phyloP scores from a whole-genome alignment of 1,140 invertebrate species.

The Stenopsyche tienmushanensis region DNA sequence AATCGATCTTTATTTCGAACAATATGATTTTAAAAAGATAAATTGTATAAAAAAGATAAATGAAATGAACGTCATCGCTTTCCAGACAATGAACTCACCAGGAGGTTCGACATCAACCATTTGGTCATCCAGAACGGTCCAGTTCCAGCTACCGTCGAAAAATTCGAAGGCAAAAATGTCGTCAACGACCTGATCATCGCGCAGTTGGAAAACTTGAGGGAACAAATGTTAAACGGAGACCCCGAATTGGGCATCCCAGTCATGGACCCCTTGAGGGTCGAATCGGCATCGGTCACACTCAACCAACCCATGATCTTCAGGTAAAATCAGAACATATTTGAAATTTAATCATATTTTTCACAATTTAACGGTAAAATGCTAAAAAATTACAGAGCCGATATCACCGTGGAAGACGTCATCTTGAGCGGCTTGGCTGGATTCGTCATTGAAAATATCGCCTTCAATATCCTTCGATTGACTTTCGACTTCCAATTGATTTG shows the following conservation, averaged over 20 bases:
- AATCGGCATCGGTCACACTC: neutral
- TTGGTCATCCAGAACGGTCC: neutral
- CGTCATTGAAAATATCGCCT: constrained; percentile 22
- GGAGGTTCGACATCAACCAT: neutral
- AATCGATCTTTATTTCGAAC: too few relatives aligned
- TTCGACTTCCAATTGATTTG: constrained; percentile 13
- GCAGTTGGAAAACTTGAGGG: constrained; percentile 15
- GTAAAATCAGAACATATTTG: neutral
- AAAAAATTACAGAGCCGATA: neutral
- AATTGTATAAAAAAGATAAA: neutral
- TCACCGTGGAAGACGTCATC: constrained; percentile 4
- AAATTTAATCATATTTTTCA: neutral
- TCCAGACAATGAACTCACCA: neutral
- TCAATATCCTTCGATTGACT: constrained; percentile 21
- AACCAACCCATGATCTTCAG: neutral
- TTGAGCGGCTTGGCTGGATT: constrained; percentile 14
- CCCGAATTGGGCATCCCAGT: constrained; percentile 30
- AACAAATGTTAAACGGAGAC: constrained; percentile 16
- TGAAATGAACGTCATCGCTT: too few relatives aligned
- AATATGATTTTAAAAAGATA: too few relatives aligned
- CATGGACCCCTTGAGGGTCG: constrained; percentile 24
- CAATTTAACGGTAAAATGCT: neutral
- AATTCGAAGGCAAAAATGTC: constrained; percentile 5
- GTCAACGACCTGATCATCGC: constrained; percentile 31
- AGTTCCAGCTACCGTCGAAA: neutral